Evolutionary conservation across 2,113 vertebrate species (phyloP).

Genomic region (Esox niger): DNA sequence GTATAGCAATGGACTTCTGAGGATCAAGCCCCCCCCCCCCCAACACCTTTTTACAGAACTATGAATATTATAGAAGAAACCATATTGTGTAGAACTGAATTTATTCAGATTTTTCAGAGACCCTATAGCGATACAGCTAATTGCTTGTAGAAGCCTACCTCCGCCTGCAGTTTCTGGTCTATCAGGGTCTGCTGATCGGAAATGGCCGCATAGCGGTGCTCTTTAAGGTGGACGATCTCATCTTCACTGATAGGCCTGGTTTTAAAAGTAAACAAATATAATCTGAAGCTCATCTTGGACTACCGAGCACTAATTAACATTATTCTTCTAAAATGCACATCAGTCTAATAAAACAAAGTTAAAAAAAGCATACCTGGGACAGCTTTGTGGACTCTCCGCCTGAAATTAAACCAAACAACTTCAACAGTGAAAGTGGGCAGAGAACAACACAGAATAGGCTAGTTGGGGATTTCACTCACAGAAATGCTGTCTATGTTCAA

Average conservation of each 20-base stretch:
- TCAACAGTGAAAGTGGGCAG: too few species aligned
- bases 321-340: too few species aligned
- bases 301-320: too few species aligned
- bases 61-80: too few species aligned
- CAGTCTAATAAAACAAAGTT: neutral
- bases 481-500: neutral
- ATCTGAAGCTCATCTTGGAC: neutral
- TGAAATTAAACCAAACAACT: conserved; percentile 39
- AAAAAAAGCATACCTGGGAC: conserved; percentile 55
- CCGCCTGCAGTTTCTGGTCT: conserved; percentile 83
- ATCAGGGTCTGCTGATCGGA: conserved; percentile 83
- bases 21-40: too few species aligned
- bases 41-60: too few species aligned
- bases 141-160: conserved; percentile 71
- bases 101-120: too few species aligned
- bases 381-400: conserved; percentile 71
- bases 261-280: neutral
- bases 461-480: too few species aligned
- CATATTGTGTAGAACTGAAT: too few species aligned
- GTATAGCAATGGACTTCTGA: too few species aligned
- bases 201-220: conserved; percentile 86
- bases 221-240: conserved; percentile 85
- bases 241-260: conserved; percentile 90
- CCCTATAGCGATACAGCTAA: neutral
- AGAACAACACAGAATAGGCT: too few species aligned